phyloP scores from a whole-genome alignment of 1,140 invertebrate species.

The Globodera rostochiensis region DNA sequence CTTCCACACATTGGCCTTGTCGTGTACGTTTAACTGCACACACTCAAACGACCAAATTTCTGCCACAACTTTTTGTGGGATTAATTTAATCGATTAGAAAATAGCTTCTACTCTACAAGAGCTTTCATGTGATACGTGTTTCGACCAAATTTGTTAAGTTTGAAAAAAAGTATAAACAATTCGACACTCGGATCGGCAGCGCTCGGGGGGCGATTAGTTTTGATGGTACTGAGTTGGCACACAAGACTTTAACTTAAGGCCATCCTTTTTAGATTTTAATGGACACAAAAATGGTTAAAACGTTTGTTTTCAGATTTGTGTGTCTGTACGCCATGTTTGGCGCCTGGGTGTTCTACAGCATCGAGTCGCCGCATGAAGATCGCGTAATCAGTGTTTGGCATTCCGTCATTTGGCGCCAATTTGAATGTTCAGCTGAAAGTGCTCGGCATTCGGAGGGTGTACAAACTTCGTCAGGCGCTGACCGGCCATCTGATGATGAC shows the following conservation, averaged over 20 bases:
- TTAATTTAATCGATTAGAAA: too few species aligned
- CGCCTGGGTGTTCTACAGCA: constrained; percentile 83
- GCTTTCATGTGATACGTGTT: too few species aligned
- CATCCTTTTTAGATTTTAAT: too few species aligned
- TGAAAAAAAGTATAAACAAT: too few species aligned
- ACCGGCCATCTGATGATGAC: constrained; percentile 39
- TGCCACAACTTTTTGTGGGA: too few species aligned
- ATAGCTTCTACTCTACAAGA: too few species aligned
- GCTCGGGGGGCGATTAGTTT: too few species aligned
- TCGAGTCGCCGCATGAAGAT: constrained; percentile 78
- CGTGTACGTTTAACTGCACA: constrained; percentile 66
- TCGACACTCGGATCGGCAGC: too few species aligned
- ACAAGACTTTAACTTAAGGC: too few species aligned
- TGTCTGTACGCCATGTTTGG: constrained; percentile 93
- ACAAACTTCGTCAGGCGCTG: constrained; percentile 45
- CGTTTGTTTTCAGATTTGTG: constrained; percentile 71
- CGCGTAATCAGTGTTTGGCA: constrained; percentile 64
- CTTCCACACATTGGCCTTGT: constrained; percentile 82
- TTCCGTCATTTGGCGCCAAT: constrained; percentile 31
- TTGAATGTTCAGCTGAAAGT: constrained; percentile 53
- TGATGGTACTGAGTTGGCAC: too few species aligned
- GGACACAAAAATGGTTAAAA: not conserved
- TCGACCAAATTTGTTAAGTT: too few species aligned
- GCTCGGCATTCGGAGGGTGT: constrained; percentile 46
- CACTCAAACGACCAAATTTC: too few species aligned